phyloP scores from a whole-genome alignment of 2,797 vertebrate species.

The Spheniscus humboldti region DNA sequence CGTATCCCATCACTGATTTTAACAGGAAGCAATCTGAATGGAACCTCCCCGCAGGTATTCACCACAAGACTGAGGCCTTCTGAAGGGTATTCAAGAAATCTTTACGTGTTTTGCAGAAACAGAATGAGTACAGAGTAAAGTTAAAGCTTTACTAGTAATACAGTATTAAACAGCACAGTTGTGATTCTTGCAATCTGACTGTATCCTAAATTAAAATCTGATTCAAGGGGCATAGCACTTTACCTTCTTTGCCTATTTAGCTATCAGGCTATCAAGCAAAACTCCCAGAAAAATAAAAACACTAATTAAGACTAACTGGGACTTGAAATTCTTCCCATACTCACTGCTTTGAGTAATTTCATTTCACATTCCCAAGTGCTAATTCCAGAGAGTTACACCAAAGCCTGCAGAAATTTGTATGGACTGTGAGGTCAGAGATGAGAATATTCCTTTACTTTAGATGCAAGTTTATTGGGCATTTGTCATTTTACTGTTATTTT shows the following conservation, averaged over 20 bases:
- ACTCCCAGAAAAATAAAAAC: background rate
- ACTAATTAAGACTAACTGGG: background rate
- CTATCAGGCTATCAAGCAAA: background rate
- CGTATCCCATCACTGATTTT: background rate
- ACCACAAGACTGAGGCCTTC: background rate
- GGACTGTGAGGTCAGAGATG: background rate
- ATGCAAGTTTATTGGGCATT: background rate
- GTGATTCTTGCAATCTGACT: background rate
- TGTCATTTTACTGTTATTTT: conserved; percentile 43
- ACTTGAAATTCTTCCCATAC: conserved; percentile 3
- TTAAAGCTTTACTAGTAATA: conserved; percentile 17
- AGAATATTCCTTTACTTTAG: background rate
- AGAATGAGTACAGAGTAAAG: background rate
- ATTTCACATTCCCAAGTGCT: background rate
- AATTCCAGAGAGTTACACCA: background rate
- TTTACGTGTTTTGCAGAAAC: background rate
- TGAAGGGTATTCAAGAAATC: background rate
- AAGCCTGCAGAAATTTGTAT: background rate
- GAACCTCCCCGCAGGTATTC: background rate
- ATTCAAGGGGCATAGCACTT: background rate
- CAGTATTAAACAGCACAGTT: background rate
- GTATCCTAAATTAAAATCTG: background rate
- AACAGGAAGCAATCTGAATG: background rate
- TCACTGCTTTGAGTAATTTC: background rate
- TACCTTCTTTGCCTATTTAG: background rate